Percentiles rank a stretch among this genome's conserved stretches.
These are phyloP conservation scores for Bellardia bayeri DNA, from an alignment of 2,888 invertebrate genomes.

Conservation along the genomic window DNA sequence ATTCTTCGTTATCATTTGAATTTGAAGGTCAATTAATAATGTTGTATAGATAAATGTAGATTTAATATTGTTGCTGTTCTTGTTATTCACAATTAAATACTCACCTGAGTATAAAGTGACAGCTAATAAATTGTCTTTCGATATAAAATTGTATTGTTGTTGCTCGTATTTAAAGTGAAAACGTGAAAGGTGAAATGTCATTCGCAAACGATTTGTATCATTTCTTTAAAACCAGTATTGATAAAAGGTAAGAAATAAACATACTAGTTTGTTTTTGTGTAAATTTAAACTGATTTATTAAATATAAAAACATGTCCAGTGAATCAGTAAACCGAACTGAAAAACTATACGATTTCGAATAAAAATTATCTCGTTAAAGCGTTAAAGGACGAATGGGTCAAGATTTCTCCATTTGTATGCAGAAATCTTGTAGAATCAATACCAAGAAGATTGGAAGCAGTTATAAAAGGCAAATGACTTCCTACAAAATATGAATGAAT, in stretches of 20 bases:
- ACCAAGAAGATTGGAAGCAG: no score
- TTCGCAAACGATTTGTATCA: slow-evolving; percentile 65
- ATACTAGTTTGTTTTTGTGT: not conserved
- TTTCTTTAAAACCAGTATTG: slow-evolving; percentile 50
- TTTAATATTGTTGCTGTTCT: slow-evolving; percentile 9
- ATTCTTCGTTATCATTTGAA: slow-evolving; percentile 27
- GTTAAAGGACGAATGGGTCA: no score
- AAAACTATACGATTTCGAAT: no score
- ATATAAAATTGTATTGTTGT: not conserved
- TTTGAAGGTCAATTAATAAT: slow-evolving; percentile 52
- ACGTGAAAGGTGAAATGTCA: slow-evolving; percentile 54
- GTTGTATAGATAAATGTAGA: slow-evolving; percentile 6
- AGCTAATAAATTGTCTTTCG: slow-evolving; percentile 18
- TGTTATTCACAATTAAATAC: slow-evolving; percentile 30
- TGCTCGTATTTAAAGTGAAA: slow-evolving; percentile 12
- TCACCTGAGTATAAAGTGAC: slow-evolving; percentile 24
- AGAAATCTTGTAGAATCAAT: no score
- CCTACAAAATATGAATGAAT: no score
- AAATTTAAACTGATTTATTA: not conserved
- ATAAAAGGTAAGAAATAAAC: slow-evolving; percentile 59
- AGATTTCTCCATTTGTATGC: no score
- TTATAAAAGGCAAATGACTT: no score
- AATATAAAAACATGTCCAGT: no score
- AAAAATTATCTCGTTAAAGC: no score
- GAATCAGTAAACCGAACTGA: no score